Evolutionary conservation across 2,797 vertebrate species (phyloP).

Genomic region (Leptoclinus maculatus): DNA sequence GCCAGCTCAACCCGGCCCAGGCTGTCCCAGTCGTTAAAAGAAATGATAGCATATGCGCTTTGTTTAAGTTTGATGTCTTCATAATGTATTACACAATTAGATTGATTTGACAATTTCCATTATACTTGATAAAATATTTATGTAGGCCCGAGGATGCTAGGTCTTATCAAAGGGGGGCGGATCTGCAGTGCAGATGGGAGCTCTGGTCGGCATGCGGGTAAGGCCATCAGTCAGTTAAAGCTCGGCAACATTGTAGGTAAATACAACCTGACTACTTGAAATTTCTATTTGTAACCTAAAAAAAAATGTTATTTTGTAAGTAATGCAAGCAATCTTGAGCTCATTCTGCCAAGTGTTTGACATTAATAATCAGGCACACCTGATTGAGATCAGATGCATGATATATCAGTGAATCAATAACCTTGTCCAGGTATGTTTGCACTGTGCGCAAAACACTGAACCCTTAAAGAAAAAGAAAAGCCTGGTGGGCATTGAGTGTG

Average conservation of each 20-base stretch:
- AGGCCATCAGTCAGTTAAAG: constrained; percentile 93
- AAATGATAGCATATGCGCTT: constrained; percentile 99
- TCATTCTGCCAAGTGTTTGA: constrained; percentile 34
- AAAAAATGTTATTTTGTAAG: constrained; percentile 25
- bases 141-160: constrained; percentile 98
- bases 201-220: constrained; percentile 51
- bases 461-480: constrained; percentile 20
- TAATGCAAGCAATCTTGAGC: constrained; percentile 12
- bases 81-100: constrained; percentile 99
- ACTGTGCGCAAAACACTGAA: constrained; percentile 37
- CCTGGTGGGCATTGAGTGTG: constrained; percentile 13
- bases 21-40: constrained; percentile 91
- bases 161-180: constrained; percentile 95
- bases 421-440: constrained; percentile 43
- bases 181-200: constrained; percentile 93
- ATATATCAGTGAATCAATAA: constrained; percentile 45
- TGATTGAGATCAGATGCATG: constrained; percentile 39
- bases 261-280: constrained; percentile 43
- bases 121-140: constrained; percentile 99
- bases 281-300: constrained; percentile 30
- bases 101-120: constrained; percentile 99
- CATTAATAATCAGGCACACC: constrained; percentile 35
- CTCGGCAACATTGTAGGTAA: constrained; percentile 33
- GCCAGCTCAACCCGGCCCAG: constrained; percentile 82
- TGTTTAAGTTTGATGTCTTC: constrained; percentile 99